Conservation (phyloP, 2,888 invertebrate genomes). For the Dichetophora obliterata region DNA sequence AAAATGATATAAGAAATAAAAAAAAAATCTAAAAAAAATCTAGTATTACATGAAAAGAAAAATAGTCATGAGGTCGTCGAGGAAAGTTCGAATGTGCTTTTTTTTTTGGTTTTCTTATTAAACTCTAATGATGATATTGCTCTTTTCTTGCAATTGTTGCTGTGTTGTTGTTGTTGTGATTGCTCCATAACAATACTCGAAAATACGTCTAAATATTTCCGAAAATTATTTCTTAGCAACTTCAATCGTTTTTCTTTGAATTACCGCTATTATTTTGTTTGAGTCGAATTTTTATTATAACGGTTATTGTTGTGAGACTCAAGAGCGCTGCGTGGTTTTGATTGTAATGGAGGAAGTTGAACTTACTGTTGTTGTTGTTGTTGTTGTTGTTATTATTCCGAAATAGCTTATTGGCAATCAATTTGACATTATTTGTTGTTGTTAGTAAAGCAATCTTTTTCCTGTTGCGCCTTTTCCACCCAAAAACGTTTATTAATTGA, state of each 20-base stretch:
- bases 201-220: too few species aligned
- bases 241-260: too few species aligned
- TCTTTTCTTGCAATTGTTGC: too few species aligned
- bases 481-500: conserved; percentile 15
- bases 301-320: neutral
- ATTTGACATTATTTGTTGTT: conserved; percentile 1
- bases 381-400: neutral
- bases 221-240: too few species aligned
- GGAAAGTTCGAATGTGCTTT: too few species aligned
- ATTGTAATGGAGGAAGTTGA: neutral
- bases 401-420: neutral
- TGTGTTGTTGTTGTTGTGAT: too few species aligned
- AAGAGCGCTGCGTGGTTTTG: neutral
- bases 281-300: neutral
- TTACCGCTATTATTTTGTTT: too few species aligned
- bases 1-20: neutral
- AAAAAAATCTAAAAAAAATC: neutral
- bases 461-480: neutral
- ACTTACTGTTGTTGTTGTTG: neutral
- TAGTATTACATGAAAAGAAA: neutral
- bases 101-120: too few species aligned
- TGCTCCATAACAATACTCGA: too few species aligned
- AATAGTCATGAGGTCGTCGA: too few species aligned
- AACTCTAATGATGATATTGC: too few species aligned
- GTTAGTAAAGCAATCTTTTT: neutral